Conservation (phyloP, 2,888 invertebrate species). For the Drosophila picticornis region DNA sequence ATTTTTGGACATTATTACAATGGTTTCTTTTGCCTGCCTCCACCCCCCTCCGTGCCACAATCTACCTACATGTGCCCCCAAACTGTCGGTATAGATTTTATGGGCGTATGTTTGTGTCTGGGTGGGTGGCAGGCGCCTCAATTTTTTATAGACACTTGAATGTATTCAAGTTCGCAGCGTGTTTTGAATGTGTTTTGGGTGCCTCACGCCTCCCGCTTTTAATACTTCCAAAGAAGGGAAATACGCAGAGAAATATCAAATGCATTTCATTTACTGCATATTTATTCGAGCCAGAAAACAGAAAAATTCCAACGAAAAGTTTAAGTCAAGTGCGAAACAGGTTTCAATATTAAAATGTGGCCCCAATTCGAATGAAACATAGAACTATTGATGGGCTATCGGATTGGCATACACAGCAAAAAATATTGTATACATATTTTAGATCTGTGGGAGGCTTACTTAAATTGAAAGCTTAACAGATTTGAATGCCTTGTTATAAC, state of each 20-base stretch:
- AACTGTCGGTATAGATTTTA: slow-evolving; percentile 66
- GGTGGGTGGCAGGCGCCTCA: slow-evolving; percentile 2
- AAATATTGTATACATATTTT: not conserved
- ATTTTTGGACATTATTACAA: slow-evolving; percentile 80
- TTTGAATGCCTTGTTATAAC: not conserved
- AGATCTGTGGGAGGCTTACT: not conserved
- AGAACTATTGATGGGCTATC: not conserved
- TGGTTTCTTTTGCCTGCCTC: slow-evolving; percentile 45
- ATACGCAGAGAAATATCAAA: slow-evolving; percentile 58
- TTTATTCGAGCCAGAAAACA: slow-evolving; percentile 36
- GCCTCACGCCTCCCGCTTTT: not conserved
- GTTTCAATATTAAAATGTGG: slow-evolving; percentile 18
- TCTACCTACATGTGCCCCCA: slow-evolving; percentile 40
- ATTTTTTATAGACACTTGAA: slow-evolving; percentile 71
- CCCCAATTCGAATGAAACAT: not conserved
- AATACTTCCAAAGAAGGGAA: not conserved
- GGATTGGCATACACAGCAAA: not conserved
- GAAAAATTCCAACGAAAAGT: slow-evolving; percentile 44
- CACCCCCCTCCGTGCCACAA: not conserved
- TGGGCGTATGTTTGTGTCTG: slow-evolving; percentile 20
- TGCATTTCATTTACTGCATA: slow-evolving; percentile 74
- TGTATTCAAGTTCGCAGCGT: slow-evolving; percentile 73
- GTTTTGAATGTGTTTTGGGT: slow-evolving; percentile 70
- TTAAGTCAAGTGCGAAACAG: slow-evolving; percentile 58
- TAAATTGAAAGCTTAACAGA: not conserved